Evolutionary conservation across 2,113 vertebrate genomes (phyloP).

Genomic region (Panthera leo): DNA sequence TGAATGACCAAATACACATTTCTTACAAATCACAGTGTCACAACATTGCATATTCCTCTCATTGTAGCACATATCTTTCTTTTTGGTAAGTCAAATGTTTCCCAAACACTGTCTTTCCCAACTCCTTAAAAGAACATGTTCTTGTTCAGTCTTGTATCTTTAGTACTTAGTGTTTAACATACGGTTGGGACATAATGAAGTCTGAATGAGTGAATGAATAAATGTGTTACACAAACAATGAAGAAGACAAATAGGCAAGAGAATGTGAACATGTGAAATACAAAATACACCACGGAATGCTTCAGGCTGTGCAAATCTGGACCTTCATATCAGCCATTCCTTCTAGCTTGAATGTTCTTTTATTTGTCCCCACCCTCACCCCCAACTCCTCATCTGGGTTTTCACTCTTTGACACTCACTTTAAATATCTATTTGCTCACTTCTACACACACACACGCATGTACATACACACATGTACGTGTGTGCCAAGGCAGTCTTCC

Average conservation of each 20-base stretch:
- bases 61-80: not conserved
- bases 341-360: not conserved
- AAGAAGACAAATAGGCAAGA: not conserved
- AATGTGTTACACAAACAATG: not conserved
- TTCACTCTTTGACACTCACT: not conserved
- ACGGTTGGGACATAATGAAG: not conserved
- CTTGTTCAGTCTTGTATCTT: not conserved
- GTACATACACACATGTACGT: not conserved
- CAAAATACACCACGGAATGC: not conserved
- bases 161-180: not conserved
- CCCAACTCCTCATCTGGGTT: not conserved
- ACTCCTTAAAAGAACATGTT: not conserved
- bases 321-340: not conserved
- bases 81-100: not conserved
- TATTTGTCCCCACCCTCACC: not conserved
- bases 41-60: not conserved
- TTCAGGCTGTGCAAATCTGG: not conserved
- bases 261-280: not conserved
- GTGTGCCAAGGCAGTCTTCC: not conserved
- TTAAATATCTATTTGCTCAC: not conserved
- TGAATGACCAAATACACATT: not conserved
- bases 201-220: not conserved
- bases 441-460: not conserved
- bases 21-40: not conserved
- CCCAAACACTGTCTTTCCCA: not conserved